Percentiles rank a stretch among this genome's conserved stretches.
phyloP scores from a whole-genome alignment of 2,888 invertebrate species.

The Nesidiocoris tenuis region DNA sequence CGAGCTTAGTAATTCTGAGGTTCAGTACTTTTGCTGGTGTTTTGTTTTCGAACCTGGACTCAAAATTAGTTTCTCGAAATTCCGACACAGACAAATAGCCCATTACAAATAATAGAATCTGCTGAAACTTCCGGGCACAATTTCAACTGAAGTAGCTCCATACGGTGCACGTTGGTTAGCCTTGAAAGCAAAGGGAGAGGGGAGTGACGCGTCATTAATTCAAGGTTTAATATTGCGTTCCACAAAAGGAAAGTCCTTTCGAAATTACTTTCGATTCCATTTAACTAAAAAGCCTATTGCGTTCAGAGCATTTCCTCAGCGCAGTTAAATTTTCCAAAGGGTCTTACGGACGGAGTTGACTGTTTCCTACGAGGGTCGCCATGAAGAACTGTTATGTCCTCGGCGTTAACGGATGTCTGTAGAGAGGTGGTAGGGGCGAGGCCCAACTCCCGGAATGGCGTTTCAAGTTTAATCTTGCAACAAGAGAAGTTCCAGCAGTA shows the following conservation, averaged over 20 bases:
- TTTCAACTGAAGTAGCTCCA: no score
- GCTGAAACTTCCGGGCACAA: no score
- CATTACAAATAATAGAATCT: no score
- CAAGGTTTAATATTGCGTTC: no score
- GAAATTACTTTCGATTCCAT: background rate
- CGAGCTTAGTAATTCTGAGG: no score
- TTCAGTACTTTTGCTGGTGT: no score
- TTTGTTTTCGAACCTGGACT: no score
- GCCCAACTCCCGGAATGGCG: conserved; percentile 4
- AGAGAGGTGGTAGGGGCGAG: background rate
- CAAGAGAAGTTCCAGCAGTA: conserved; percentile 27
- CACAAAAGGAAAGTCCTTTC: background rate
- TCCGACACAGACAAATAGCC: no score
- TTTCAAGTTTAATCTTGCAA: conserved; percentile 35
- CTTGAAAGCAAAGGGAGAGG: no score
- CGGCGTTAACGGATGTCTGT: background rate
- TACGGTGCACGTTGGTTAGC: no score
- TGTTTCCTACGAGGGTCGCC: background rate
- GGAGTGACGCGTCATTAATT: no score
- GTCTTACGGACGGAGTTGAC: background rate
- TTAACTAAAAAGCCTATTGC: background rate
- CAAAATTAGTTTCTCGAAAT: no score
- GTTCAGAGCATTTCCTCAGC: background rate
- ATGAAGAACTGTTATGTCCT: background rate
- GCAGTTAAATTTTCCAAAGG: background rate